phyloP scores from a whole-genome alignment of 2,888 invertebrate genomes.

The Dugesia japonica region DNA sequence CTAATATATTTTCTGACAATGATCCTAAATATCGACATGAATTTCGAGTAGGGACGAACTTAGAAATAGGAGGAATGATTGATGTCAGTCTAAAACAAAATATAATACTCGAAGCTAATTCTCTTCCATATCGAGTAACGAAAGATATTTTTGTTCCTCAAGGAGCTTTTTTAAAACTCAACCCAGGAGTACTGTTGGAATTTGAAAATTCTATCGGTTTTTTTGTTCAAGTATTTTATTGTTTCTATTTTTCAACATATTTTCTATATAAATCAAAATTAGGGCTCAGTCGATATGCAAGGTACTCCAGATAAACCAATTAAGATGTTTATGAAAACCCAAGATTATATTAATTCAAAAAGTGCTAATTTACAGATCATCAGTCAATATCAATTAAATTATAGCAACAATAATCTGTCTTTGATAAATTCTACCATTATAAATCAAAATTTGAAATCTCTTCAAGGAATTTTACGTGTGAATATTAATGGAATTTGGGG shows the following conservation, averaged over 20 bases:
- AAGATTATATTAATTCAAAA: background rate
- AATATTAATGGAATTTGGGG: constrained; percentile 16
- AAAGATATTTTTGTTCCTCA: constrained; percentile 30
- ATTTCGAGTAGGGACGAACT: background rate
- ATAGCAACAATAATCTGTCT: background rate
- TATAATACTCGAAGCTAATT: background rate
- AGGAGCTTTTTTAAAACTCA: constrained; percentile 22
- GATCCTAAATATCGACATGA: constrained; percentile 51
- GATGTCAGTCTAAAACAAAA: background rate
- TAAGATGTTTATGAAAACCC: background rate
- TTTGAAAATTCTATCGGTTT: constrained; percentile 17
- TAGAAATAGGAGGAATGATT: background rate
- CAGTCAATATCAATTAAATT: background rate
- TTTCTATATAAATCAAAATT: no score
- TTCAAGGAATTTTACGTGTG: background rate
- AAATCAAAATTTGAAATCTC: background rate
- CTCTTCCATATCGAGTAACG: constrained; percentile 36
- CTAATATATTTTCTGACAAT: constrained; percentile 63
- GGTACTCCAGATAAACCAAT: background rate
- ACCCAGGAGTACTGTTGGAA: constrained; percentile 28
- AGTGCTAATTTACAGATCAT: background rate
- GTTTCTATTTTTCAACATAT: no score
- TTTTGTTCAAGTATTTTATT: background rate
- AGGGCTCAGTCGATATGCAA: background rate
- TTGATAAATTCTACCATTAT: background rate